Evolutionary conservation across 2,888 invertebrate genomes (phyloP).

Genomic region (Drosophila putrida): DNA sequence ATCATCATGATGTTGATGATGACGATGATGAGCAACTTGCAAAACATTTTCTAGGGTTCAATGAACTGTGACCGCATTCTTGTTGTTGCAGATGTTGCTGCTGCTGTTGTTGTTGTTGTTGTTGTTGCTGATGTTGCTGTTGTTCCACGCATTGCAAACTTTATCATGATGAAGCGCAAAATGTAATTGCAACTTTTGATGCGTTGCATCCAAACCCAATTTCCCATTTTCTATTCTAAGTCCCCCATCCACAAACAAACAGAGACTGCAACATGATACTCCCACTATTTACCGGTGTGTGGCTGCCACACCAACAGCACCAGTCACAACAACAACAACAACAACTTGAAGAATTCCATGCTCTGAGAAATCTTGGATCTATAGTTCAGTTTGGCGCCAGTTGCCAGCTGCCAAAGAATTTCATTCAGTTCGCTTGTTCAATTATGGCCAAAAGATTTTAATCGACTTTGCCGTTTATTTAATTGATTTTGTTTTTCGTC

Average conservation of each 20-base stretch:
- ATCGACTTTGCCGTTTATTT: conserved; percentile 32
- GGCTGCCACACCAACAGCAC: conserved; percentile 10
- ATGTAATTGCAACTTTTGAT: conserved; percentile 55
- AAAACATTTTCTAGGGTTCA: conserved; percentile 65
- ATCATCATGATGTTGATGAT: conserved; percentile 21
- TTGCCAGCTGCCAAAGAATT: conserved; percentile 25
- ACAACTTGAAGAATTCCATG: neutral
- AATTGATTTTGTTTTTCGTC: conserved; percentile 47
- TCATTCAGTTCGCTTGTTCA: conserved; percentile 32
- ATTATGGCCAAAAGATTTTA: conserved; percentile 37
- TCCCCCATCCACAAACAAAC: neutral
- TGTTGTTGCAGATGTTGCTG: conserved; percentile 30
- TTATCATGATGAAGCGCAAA: conserved; percentile 55
- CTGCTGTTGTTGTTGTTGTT: conserved; percentile 11
- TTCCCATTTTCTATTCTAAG: neutral
- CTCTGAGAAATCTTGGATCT: conserved; percentile 2
- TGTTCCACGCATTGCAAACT: conserved; percentile 52
- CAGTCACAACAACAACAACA: neutral
- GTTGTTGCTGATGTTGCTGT: conserved; percentile 17
- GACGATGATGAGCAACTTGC: conserved; percentile 42
- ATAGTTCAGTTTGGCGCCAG: neutral
- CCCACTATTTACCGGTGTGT: conserved; percentile 16
- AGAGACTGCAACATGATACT: neutral
- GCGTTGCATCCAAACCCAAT: conserved; percentile 11
- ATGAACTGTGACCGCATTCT: conserved; percentile 75